Base-by-base conservation (phyloP, 2,888 invertebrate genomes). In the Dicranocentrus wangi region DNA sequence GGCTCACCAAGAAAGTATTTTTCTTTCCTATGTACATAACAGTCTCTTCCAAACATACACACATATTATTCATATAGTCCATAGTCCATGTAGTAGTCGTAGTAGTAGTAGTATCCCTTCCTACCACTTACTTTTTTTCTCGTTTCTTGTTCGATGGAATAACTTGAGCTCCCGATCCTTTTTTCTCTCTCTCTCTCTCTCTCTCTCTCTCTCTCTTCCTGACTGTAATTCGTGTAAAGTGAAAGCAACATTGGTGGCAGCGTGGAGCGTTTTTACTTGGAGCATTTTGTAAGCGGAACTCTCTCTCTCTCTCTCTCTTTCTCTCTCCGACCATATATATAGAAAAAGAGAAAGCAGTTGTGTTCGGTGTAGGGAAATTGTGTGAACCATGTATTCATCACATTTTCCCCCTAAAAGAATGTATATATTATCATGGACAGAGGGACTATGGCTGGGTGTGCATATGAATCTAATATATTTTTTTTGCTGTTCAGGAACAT, bases 311-410 rank as follows among this genome's bases (percentile, higher is more conserved):
- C 21, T n/a, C n/a, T n/a, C n/a, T n/a, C n/a, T n/a, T n/a, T n/a
- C n/a, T n/a, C n/a, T n/a, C 32, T 65, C 7, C 10, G 17, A 32
- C n/a, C n/a, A n/a, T n/a, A n/a, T n/a, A n/a, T n/a, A n/a, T 47
- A 47, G 47, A 3, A 10, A 15, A 69, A 3, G 65, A 32, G 66
- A 73, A 65, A 63, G 28, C 53, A 27, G 27, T 70, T 71, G n/a
- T n/a, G n/a, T 39, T 66, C 47, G 5, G 5, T 65, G 43, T 23
- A 60, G 32, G 71, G 72, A 79, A 66, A 72, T 79, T 66, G 65
- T 43, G 5, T n/a, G 19, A 66, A 65, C 68, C 68, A n/a, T 65
- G 47, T 32, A 51, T 72, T 79, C 63, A 72, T 79, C 68, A 65
- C 25, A 51, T 25, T 39, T 7, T n/a, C n/a, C n/a, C n/a, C n/a